These are phyloP conservation scores for Drosophila orena DNA, from an alignment of 1,140 invertebrate species.

Conservation along the genomic window DNA sequence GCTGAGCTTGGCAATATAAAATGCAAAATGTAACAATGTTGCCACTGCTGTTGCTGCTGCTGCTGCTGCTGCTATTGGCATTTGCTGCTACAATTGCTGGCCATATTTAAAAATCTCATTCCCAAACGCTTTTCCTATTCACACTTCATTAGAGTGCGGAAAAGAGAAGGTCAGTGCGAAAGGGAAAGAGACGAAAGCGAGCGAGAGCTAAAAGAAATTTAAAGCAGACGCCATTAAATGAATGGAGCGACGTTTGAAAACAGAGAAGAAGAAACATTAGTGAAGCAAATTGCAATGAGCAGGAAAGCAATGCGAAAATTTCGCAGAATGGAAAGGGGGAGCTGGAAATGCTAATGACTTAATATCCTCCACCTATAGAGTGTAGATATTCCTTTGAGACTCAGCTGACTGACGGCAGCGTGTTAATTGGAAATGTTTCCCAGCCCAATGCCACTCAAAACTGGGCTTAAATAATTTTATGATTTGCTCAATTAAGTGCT, in stretches of 20 bases:
- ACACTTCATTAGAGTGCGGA: slow-evolving; percentile 65
- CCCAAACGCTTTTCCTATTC: slow-evolving; percentile 54
- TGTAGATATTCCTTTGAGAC: slow-evolving; percentile 39
- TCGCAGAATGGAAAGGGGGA: slow-evolving; percentile 7
- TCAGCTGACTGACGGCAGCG: slow-evolving; percentile 3
- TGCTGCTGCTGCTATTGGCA: slow-evolving; percentile 54
- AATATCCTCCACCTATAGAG: slow-evolving; percentile 26
- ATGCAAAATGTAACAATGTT: slow-evolving; percentile 77
- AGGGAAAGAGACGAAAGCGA: not conserved
- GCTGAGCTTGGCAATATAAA: slow-evolving; percentile 74
- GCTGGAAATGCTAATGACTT: slow-evolving; percentile 49
- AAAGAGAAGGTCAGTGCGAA: not conserved
- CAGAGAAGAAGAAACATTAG: slow-evolving; percentile 63
- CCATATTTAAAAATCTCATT: slow-evolving; percentile 74
- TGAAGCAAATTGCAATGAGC: slow-evolving; percentile 55
- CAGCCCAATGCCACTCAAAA: slow-evolving; percentile 3
- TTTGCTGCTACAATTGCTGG: slow-evolving; percentile 68
- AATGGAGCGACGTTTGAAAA: slow-evolving; percentile 53
- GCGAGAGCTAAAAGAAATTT: slow-evolving; percentile 42
- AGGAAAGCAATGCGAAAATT: slow-evolving; percentile 26
- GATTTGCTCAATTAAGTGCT: slow-evolving; percentile 40
- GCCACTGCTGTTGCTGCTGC: slow-evolving; percentile 28
- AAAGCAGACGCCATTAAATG: slow-evolving; percentile 62
- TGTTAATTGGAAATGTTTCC: slow-evolving; percentile 48
- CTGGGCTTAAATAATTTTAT: slow-evolving; percentile 39